Percentiles rank a stretch among this genome's conserved stretches.
phyloP scores from a whole-genome alignment of 2,113 vertebrate genomes.

The Sardina pilchardus region DNA sequence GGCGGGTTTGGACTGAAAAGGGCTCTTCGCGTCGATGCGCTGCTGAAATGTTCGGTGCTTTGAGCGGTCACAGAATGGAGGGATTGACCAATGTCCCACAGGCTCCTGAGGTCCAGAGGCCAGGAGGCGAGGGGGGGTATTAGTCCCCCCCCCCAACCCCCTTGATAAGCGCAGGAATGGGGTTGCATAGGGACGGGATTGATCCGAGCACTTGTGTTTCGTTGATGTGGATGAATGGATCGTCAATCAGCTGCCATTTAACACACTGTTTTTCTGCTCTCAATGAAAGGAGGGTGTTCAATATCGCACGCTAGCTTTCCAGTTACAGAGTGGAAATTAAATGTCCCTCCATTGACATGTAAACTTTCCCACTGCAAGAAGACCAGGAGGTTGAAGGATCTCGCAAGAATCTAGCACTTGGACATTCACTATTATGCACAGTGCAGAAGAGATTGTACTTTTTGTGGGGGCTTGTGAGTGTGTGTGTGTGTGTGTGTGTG shows the following conservation, averaged over 20 bases:
- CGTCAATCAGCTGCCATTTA: neutral
- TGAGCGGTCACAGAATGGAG: neutral
- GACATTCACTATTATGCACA: neutral
- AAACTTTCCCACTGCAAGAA: neutral
- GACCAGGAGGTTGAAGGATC: neutral
- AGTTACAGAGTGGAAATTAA: slow-evolving; percentile 1
- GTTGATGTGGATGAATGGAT: neutral
- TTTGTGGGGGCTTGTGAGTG: neutral
- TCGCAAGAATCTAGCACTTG: neutral
- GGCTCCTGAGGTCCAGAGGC: neutral
- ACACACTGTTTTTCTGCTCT: neutral
- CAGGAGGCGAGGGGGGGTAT: neutral
- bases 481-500: slow-evolving; percentile 3
- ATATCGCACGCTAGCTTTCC: neutral
- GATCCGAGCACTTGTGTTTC: neutral
- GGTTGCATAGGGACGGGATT: neutral
- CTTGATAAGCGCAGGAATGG: neutral
- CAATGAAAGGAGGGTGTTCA: slow-evolving; percentile 7
- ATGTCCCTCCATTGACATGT: neutral
- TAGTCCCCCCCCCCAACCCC: neutral
- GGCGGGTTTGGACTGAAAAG: slow-evolving; percentile 31
- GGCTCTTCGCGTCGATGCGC: neutral
- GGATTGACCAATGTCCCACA: neutral
- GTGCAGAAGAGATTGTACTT: neutral
- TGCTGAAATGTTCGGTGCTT: neutral